phyloP scores from a whole-genome alignment of 2,113 vertebrate species.

The Eudorcas thomsonii region DNA sequence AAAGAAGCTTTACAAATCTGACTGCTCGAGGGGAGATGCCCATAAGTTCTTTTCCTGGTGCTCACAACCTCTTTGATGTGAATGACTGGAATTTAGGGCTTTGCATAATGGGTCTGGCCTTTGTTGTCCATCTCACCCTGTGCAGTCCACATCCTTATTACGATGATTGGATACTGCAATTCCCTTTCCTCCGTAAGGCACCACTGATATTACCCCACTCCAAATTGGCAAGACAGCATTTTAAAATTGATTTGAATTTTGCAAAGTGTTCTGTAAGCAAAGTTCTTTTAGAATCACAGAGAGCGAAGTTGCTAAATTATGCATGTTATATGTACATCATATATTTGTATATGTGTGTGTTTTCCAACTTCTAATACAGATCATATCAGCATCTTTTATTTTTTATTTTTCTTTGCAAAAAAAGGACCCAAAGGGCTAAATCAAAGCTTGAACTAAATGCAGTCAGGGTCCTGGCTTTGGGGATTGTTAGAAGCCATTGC shows the following conservation, averaged over 20 bases:
- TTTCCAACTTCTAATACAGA: conserved; percentile 9
- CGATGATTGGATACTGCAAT: background rate
- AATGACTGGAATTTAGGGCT: conserved; percentile 8
- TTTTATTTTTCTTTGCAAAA: background rate
- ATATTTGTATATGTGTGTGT: conserved; percentile 17
- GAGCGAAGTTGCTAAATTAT: conserved; percentile 39
- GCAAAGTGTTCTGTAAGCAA: conserved; percentile 25
- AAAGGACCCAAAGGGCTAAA: conserved; percentile 20
- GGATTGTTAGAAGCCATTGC: conserved; percentile 11
- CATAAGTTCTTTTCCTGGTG: background rate
- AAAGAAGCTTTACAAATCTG: background rate
- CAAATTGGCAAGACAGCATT: background rate
- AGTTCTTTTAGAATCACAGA: conserved; percentile 16
- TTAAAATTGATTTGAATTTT: conserved; percentile 51
- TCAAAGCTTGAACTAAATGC: conserved; percentile 46
- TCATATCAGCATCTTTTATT: background rate
- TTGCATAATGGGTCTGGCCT: background rate
- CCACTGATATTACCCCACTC: background rate
- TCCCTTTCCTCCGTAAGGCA: background rate
- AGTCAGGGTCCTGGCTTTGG: conserved; percentile 39
- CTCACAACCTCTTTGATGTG: background rate
- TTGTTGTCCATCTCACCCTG: background rate
- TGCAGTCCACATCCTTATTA: background rate
- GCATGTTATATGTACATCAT: background rate
- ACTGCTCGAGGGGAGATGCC: background rate